Evolutionary conservation across 1,140 invertebrate genomes (phyloP).

Genomic region (Drosophila sechellia): DNA sequence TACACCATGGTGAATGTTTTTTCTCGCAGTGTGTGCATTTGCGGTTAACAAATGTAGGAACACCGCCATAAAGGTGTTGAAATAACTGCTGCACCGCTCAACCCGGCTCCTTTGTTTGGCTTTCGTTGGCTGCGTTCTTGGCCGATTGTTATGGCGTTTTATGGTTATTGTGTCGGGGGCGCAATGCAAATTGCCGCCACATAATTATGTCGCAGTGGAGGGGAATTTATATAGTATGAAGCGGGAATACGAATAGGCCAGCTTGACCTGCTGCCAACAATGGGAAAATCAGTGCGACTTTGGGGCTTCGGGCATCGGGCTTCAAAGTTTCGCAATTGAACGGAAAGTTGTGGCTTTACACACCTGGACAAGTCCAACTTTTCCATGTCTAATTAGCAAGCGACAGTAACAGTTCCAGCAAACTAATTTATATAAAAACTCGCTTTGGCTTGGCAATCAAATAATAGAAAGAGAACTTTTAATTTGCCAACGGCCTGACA

Average conservation of each 20-base stretch:
- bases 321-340: slow-evolving; percentile 33
- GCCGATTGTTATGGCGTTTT: slow-evolving; percentile 74
- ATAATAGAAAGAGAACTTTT: slow-evolving; percentile 65
- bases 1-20: neutral
- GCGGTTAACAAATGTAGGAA: slow-evolving; percentile 60
- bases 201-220: slow-evolving; percentile 74
- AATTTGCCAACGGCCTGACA: slow-evolving; percentile 65
- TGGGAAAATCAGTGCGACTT: slow-evolving; percentile 11
- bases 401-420: slow-evolving; percentile 39
- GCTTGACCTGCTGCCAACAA: slow-evolving; percentile 23
- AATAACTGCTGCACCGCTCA: slow-evolving; percentile 69
- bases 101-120: slow-evolving; percentile 28
- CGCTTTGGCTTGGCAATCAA: slow-evolving; percentile 52
- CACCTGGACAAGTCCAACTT: slow-evolving; percentile 54
- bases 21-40: slow-evolving; percentile 19
- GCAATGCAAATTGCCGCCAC: slow-evolving; percentile 77
- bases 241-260: neutral
- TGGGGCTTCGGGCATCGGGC: slow-evolving; percentile 20
- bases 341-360: slow-evolving; percentile 45
- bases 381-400: slow-evolving; percentile 72
- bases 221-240: slow-evolving; percentile 16
- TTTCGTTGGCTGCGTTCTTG: slow-evolving; percentile 27
- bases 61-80: slow-evolving; percentile 76
- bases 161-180: slow-evolving; percentile 67
- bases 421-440: slow-evolving; percentile 71